Percentiles rank a stretch among this genome's conserved stretches.
phyloP scores from a whole-genome alignment of 2,888 invertebrate genomes.

The Pyralis farinalis region DNA sequence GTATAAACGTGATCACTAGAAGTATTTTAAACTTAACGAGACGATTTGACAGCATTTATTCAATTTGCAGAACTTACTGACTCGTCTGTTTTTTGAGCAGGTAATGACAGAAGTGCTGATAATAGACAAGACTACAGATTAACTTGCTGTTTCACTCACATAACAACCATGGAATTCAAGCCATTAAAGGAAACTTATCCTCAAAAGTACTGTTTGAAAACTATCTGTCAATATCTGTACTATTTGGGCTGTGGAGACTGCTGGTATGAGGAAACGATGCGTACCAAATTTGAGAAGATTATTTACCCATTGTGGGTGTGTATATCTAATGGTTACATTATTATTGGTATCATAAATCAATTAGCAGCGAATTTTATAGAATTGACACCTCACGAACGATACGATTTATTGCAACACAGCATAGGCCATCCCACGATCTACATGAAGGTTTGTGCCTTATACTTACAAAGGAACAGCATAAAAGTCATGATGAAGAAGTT shows the following conservation, averaged over 20 bases:
- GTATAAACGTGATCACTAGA: too few relatives aligned
- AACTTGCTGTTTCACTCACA: too few relatives aligned
- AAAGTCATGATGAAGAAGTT: conserved; percentile 34
- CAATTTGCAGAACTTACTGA: too few relatives aligned
- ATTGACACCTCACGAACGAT: conserved; percentile 37
- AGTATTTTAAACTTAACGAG: too few relatives aligned
- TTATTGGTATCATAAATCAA: conserved; percentile 32
- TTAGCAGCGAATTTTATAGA: conserved; percentile 33
- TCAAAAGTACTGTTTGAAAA: conserved; percentile 39
- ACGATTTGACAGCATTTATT: too few relatives aligned
- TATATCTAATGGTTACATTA: conserved; percentile 32
- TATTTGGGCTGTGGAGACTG: conserved; percentile 39
- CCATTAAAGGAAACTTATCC: conserved; percentile 24
- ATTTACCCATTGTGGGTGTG: conserved; percentile 34
- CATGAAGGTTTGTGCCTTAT: conserved; percentile 36
- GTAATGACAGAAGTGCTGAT: too few relatives aligned
- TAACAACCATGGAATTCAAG: conserved; percentile 1
- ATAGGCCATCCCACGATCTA: conserved; percentile 38
- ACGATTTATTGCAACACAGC: conserved; percentile 37
- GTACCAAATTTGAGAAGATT: conserved; percentile 17
- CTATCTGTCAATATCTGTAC: conserved; percentile 34
- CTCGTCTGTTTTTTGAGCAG: too few relatives aligned
- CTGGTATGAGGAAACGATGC: conserved; percentile 38
- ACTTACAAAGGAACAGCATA: conserved; percentile 33
- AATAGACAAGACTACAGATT: too few relatives aligned